Evolutionary conservation across 1,140 invertebrate genomes (phyloP).

Genomic region (Caerostris extrusa): DNA sequence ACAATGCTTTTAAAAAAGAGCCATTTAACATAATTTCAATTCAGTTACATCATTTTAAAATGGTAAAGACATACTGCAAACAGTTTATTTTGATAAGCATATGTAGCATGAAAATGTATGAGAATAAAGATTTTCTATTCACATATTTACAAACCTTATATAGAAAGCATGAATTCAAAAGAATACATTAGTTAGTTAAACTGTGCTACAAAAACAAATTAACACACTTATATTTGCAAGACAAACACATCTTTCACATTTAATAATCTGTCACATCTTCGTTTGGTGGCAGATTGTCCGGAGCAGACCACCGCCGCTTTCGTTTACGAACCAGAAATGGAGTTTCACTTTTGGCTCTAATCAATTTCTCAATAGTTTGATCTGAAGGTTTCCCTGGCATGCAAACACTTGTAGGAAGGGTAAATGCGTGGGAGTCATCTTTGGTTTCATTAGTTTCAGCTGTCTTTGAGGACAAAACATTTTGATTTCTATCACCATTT

Average conservation of each 20-base stretch:
- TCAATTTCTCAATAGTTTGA: slow-evolving; percentile 28
- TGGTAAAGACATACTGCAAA: too few species aligned
- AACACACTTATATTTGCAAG: background rate
- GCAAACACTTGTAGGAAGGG: background rate
- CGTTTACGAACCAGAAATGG: slow-evolving; percentile 18
- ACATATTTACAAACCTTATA: slow-evolving; percentile 11
- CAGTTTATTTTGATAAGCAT: background rate
- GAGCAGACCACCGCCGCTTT: slow-evolving; percentile 74
- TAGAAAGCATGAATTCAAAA: slow-evolving; percentile 23
- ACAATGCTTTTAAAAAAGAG: too few species aligned
- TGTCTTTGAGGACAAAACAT: slow-evolving; percentile 12
- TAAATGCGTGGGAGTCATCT: background rate
- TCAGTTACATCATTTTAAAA: too few species aligned
- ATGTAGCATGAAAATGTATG: background rate
- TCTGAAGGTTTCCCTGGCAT: background rate
- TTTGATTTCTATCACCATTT: slow-evolving; percentile 14
- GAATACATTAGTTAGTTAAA: background rate
- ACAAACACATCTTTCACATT: background rate
- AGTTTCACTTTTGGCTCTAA: slow-evolving; percentile 32
- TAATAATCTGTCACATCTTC: slow-evolving; percentile 44
- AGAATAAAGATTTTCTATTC: background rate
- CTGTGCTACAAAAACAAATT: slow-evolving; percentile 12
- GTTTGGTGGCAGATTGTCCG: slow-evolving; percentile 58
- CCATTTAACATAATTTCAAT: too few species aligned
- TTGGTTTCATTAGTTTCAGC: slow-evolving; percentile 11